phyloP scores from a whole-genome alignment of 2,797 vertebrate species.

The Australoheros facetus region DNA sequence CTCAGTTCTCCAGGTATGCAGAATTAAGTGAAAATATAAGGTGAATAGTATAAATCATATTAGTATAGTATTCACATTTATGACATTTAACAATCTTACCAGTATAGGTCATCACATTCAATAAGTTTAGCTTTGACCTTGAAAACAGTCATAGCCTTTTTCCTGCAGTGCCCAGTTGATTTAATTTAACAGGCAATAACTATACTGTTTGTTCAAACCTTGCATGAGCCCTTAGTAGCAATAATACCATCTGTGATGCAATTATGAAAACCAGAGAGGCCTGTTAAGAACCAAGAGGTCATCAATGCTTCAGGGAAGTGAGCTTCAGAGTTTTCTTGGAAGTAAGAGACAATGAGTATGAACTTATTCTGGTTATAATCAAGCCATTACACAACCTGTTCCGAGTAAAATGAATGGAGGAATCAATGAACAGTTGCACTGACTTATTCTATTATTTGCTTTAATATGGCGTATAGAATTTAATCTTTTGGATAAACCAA shows the following conservation, averaged over 20 bases:
- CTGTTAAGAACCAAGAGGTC: background rate
- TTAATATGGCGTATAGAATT: background rate
- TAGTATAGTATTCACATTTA: background rate
- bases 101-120: background rate
- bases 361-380: background rate
- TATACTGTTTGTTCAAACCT: constrained; percentile 18
- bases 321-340: constrained; percentile 5
- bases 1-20: background rate
- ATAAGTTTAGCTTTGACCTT: background rate
- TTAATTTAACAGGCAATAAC: constrained; percentile 16
- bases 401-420: background rate
- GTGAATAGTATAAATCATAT: background rate
- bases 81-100: background rate
- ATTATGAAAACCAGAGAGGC: constrained; percentile 5
- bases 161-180: background rate
- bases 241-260: constrained; percentile 23
- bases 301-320: background rate
- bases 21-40: background rate
- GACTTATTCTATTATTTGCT: background rate
- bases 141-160: constrained; percentile 3
- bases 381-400: background rate
- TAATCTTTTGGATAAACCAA: background rate
- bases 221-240: background rate
- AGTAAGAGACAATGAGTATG: background rate
- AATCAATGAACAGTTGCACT: background rate